Conservation (phyloP, 1,140 invertebrate species). For the Lordiphosa mommai region DNA sequence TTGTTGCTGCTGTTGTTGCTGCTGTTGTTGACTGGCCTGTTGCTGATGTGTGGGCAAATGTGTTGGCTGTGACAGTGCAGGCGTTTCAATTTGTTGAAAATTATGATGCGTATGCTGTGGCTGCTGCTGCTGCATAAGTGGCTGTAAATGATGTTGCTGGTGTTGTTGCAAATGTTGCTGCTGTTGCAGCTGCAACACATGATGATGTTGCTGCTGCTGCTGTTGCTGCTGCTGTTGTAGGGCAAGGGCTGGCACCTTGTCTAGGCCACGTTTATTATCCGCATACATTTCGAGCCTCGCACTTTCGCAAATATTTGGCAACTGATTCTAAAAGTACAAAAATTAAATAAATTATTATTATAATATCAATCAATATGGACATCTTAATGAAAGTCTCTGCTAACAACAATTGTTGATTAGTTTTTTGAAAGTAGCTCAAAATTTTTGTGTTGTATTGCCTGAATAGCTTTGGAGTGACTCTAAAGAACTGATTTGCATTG, state of each 20-base stretch:
- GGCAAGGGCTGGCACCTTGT: conserved; percentile 58
- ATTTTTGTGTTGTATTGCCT: not conserved
- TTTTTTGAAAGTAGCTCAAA: conserved; percentile 13
- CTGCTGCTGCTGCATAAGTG: conserved; percentile 30
- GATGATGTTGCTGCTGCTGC: conserved; percentile 52
- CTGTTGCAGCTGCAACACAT: too few species aligned
- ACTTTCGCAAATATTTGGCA: conserved; percentile 69
- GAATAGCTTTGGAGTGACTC: too few species aligned
- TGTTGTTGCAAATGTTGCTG: conserved; percentile 54
- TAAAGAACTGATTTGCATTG: conserved; percentile 68
- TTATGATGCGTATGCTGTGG: conserved; percentile 71
- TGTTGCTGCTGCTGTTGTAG: conserved; percentile 47
- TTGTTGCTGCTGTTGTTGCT: conserved; percentile 42
- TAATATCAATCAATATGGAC: conserved; percentile 48
- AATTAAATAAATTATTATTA: conserved; percentile 22
- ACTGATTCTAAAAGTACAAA: conserved; percentile 49
- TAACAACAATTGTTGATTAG: conserved; percentile 60
- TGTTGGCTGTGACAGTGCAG: conserved; percentile 56
- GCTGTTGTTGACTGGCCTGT: conserved; percentile 22
- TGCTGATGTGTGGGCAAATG: conserved; percentile 30
- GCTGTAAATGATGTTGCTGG: conserved; percentile 58
- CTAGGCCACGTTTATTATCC: conserved; percentile 70
- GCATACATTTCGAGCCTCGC: conserved; percentile 59
- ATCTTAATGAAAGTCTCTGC: conserved; percentile 67
- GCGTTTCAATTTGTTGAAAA: conserved; percentile 53